Percentiles rank a stretch among this genome's conserved stretches.
Evolutionary conservation across 2,888 invertebrate species (phyloP).

Genomic region (Steromphala cineraria): DNA sequence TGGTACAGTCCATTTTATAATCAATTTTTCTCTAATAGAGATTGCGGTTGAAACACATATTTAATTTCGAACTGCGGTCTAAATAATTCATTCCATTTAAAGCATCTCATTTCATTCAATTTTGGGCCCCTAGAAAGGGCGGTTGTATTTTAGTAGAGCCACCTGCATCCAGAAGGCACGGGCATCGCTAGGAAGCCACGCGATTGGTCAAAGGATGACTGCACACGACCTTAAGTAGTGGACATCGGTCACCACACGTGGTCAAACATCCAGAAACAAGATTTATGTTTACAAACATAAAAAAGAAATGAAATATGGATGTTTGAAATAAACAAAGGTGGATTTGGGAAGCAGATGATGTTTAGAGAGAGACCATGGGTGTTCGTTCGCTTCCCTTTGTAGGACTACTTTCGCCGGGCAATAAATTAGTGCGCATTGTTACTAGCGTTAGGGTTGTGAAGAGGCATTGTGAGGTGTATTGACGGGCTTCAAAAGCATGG

Average conservation of each 20-base stretch:
- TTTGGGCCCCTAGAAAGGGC: no score
- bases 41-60: no score
- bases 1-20: no score
- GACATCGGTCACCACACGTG: neutral
- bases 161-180: neutral
- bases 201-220: neutral
- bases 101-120: no score
- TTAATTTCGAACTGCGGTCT: no score
- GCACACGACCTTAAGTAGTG: neutral
- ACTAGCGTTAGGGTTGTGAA: neutral
- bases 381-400: neutral
- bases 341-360: neutral
- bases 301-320: conserved; percentile 6
- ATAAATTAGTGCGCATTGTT: conserved; percentile 10
- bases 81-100: no score
- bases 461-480: neutral
- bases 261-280: neutral
- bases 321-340: neutral
- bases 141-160: no score
- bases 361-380: neutral
- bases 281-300: conserved; percentile 1
- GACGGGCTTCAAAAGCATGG: neutral
- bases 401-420: neutral
- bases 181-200: neutral
- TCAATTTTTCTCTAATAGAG: no score